These are phyloP conservation scores for Austrolebias charrua DNA, from an alignment of 2,797 vertebrate genomes.

Conservation along the genomic window DNA sequence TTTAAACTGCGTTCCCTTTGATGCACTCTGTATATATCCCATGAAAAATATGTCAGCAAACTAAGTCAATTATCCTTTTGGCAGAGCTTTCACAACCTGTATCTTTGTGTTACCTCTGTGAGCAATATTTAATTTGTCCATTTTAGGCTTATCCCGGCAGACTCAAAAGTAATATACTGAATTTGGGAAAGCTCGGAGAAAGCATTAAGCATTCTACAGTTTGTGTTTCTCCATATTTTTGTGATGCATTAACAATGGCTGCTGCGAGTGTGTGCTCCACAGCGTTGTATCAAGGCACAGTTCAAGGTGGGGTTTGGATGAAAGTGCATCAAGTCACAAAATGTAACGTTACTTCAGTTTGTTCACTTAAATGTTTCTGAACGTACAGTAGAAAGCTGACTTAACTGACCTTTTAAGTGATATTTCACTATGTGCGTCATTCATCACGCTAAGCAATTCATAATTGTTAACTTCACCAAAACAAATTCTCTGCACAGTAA, in stretches of 20 bases:
- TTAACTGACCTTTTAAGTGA: constrained; percentile 21
- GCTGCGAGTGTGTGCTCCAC: constrained; percentile 98
- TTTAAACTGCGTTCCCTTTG: constrained; percentile 6
- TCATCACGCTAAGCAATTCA: constrained; percentile 36
- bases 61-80: constrained; percentile 38
- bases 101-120: constrained; percentile 93
- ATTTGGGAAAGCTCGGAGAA: constrained; percentile 94
- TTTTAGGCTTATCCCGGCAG: constrained; percentile 92
- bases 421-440: constrained; percentile 40
- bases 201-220: constrained; percentile 84
- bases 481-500: constrained; percentile 54
- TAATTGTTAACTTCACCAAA: constrained; percentile 45
- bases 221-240: constrained; percentile 83
- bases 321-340: constrained; percentile 70
- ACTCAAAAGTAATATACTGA: constrained; percentile 83
- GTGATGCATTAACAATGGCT: constrained; percentile 91
- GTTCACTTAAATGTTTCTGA: no score
- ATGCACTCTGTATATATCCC: constrained; percentile 71
- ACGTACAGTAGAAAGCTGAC: constrained; percentile 24
- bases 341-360: constrained; percentile 46
- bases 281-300: constrained; percentile 91
- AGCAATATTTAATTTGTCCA: constrained; percentile 74
- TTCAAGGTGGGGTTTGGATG: constrained; percentile 92
- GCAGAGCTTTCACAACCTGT: constrained; percentile 89
- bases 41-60: constrained; percentile 47